phyloP scores from a whole-genome alignment of 2,113 vertebrate species.

The Muntiacus muntjak region DNA sequence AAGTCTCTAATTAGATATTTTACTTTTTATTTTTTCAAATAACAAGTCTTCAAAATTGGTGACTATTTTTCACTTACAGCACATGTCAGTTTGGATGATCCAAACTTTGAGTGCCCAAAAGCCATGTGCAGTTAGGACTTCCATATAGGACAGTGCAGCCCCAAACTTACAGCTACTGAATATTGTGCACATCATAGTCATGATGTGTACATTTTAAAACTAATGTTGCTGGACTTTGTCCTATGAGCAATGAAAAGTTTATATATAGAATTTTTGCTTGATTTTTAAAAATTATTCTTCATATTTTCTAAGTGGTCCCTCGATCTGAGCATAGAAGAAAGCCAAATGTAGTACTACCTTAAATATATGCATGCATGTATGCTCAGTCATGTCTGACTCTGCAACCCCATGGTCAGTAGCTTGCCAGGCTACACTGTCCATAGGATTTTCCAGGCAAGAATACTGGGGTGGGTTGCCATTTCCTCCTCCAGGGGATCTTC shows the following conservation, averaged over 20 bases:
- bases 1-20: neutral
- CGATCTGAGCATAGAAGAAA: neutral
- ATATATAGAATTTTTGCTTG: neutral
- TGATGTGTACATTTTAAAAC: neutral
- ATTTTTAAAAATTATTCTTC: neutral
- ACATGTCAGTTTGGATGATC: neutral
- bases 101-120: neutral
- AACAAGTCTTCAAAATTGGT: neutral
- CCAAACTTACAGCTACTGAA: neutral
- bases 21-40: neutral
- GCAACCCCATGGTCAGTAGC: neutral
- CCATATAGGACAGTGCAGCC: neutral
- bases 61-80: neutral
- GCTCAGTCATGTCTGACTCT: neutral
- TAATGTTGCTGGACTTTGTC: neutral
- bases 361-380: neutral
- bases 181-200: neutral
- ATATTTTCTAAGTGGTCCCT: neutral
- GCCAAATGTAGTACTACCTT: neutral
- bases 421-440: neutral
- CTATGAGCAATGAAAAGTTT: neutral
- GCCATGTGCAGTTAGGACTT: neutral
- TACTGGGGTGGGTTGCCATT: neutral
- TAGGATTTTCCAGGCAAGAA: neutral
- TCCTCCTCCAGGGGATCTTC: neutral